These are phyloP conservation scores for Percina caprodes DNA, from an alignment of 2,113 vertebrate species.

Conservation along the genomic window DNA sequence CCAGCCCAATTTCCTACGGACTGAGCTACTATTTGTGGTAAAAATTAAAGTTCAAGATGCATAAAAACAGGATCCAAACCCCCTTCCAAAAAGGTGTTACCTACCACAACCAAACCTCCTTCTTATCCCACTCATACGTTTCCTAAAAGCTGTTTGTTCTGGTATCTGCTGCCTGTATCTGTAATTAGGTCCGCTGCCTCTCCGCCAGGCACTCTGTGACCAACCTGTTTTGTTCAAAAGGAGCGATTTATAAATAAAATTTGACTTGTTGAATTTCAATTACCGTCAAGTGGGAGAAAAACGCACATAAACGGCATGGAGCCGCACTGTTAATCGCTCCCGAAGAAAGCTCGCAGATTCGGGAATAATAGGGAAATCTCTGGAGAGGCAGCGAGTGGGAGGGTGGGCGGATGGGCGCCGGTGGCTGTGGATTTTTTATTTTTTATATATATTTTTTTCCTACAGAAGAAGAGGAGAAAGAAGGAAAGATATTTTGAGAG, in stretches of 20 bases:
- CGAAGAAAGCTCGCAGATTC: conserved; percentile 63
- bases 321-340: conserved; percentile 72
- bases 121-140: conserved; percentile 4
- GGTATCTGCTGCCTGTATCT: conserved; percentile 54
- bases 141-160: conserved; percentile 12
- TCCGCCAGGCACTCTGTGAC: conserved; percentile 51
- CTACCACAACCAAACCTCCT: conserved; percentile 2
- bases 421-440: conserved; percentile 62
- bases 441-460: conserved; percentile 17
- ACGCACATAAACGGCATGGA: conserved; percentile 47
- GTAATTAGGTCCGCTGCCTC: conserved; percentile 47
- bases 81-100: background rate
- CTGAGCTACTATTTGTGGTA: too few species aligned
- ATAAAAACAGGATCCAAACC: background rate
- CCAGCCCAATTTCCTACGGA: too few species aligned
- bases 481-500: conserved; percentile 67
- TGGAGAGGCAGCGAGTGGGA: conserved; percentile 65
- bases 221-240: conserved; percentile 68
- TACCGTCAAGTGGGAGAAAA: conserved; percentile 56
- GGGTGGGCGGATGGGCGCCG: conserved; percentile 65
- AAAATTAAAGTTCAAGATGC: conserved; percentile 24
- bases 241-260: conserved; percentile 71
- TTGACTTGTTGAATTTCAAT: conserved; percentile 77
- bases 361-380: conserved; percentile 71
- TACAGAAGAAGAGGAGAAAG: conserved; percentile 10